A percentile compares a stretch with the other conserved stretches of the same genome.
Conservation (phyloP, 2,888 invertebrate genomes). For the Protonemura montana region DNA sequence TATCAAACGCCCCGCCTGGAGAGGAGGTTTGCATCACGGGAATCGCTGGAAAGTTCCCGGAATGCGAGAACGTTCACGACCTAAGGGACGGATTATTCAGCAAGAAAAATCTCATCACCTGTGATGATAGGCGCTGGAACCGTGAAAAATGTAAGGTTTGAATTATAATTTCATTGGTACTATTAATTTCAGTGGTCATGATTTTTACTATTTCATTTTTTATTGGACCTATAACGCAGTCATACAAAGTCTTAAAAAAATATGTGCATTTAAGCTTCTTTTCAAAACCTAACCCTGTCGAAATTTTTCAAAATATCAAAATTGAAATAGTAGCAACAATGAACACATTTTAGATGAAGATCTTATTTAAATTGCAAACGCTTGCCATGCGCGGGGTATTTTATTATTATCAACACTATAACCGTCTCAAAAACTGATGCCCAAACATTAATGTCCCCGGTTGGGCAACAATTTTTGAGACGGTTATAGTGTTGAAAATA, state of each 20-base stretch:
- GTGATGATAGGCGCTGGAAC: slow-evolving; percentile 59
- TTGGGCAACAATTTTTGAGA: too few species aligned
- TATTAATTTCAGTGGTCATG: neutral
- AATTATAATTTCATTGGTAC: neutral
- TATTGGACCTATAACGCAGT: neutral
- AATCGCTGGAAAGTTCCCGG: slow-evolving; percentile 72
- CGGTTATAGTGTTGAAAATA: too few species aligned
- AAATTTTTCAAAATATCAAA: too few species aligned
- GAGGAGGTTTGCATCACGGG: slow-evolving; percentile 71
- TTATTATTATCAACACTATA: too few species aligned
- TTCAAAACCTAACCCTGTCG: too few species aligned
- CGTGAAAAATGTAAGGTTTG: slow-evolving; percentile 50
- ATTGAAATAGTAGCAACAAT: too few species aligned
- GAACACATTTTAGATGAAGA: too few species aligned
- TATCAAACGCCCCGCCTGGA: slow-evolving; percentile 66
- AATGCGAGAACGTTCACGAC: slow-evolving; percentile 76
- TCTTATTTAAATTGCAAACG: too few species aligned
- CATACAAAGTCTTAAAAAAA: neutral
- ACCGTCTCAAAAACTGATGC: too few species aligned
- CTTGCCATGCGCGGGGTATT: too few species aligned
- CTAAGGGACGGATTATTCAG: slow-evolving; percentile 72
- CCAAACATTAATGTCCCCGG: too few species aligned
- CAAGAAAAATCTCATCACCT: slow-evolving; percentile 67
- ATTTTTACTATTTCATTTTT: neutral
- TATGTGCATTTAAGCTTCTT: too few species aligned